Percentiles rank a stretch among this genome's conserved stretches.
Conservation (phyloP, 2,113 vertebrate species). For the Polyodon spathula region DNA sequence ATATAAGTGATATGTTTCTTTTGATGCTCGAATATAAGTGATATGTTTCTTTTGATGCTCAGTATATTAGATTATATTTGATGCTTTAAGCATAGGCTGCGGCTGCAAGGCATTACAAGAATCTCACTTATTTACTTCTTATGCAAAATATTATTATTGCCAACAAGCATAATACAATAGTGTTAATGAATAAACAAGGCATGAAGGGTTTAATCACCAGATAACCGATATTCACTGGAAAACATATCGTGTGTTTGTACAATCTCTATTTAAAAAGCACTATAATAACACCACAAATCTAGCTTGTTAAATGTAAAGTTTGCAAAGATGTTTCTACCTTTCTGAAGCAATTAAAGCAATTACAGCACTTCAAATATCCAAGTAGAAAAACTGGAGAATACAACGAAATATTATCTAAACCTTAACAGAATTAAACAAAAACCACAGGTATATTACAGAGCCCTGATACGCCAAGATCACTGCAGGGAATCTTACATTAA, state of each 20-base stretch:
- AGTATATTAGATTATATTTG: too few species aligned
- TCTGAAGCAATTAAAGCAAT: conserved; percentile 69
- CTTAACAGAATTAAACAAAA: conserved; percentile 76
- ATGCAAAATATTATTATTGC: neutral
- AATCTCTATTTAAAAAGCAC: neutral
- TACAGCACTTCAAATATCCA: conserved; percentile 68
- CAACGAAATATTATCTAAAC: conserved; percentile 78
- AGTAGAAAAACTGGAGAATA: conserved; percentile 70
- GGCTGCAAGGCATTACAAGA: too few species aligned
- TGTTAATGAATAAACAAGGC: neutral
- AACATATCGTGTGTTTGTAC: conserved; percentile 1
- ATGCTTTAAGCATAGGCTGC: too few species aligned
- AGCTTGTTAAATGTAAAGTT: conserved; percentile 57
- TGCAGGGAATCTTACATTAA: conserved; percentile 77
- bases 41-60: too few species aligned
- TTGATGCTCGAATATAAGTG: too few species aligned
- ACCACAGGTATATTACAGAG: conserved; percentile 71
- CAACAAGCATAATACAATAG: neutral
- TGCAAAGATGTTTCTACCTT: conserved; percentile 62
- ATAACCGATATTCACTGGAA: conserved; percentile 5
- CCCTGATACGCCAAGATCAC: conserved; percentile 72
- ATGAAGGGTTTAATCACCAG: neutral
- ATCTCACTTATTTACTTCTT: too few species aligned
- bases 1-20: too few species aligned
- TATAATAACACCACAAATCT: neutral